phyloP scores from a whole-genome alignment of 1,140 invertebrate species.

The Lepidurus apus region DNA sequence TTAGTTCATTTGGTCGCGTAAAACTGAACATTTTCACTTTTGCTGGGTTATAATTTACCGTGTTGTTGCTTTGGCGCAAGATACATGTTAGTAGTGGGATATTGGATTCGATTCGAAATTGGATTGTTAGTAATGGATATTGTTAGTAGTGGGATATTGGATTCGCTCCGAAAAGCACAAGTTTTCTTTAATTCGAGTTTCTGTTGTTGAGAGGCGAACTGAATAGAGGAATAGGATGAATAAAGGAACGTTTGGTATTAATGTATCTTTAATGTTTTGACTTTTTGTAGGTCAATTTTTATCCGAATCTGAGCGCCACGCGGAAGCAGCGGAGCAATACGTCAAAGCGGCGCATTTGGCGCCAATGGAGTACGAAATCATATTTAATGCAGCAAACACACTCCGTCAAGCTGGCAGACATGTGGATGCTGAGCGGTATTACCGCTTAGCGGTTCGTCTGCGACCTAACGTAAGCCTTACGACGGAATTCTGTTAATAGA shows the following conservation, averaged over 20 bases:
- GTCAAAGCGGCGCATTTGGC: conserved; percentile 66
- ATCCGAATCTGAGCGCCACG: conserved; percentile 63
- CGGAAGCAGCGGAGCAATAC: conserved; percentile 75
- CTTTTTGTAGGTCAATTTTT: conserved; percentile 73
- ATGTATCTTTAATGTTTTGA: not conserved
- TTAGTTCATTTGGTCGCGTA: too few species aligned
- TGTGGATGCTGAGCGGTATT: conserved; percentile 74
- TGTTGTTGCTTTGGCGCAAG: too few species aligned
- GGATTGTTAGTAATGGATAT: too few species aligned
- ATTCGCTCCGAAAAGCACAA: too few species aligned
- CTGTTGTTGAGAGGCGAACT: too few species aligned
- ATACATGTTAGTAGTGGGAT: too few species aligned
- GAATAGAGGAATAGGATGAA: too few species aligned
- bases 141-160: too few species aligned
- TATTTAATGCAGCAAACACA: conserved; percentile 79
- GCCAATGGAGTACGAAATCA: conserved; percentile 70
- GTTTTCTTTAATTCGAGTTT: too few species aligned
- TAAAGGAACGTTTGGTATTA: not conserved
- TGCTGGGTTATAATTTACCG: too few species aligned
- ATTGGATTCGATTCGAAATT: too few species aligned
- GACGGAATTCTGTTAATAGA: not conserved
- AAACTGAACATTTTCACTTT: too few species aligned
- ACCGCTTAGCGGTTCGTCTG: conserved; percentile 63
- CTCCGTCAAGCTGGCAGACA: conserved; percentile 70
- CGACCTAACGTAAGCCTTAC: conserved; percentile 59